Evolutionary conservation across 2,888 invertebrate genomes (phyloP), one percentile per base, ranked within the genome.

Genomic region (Antitype chi): DNA sequence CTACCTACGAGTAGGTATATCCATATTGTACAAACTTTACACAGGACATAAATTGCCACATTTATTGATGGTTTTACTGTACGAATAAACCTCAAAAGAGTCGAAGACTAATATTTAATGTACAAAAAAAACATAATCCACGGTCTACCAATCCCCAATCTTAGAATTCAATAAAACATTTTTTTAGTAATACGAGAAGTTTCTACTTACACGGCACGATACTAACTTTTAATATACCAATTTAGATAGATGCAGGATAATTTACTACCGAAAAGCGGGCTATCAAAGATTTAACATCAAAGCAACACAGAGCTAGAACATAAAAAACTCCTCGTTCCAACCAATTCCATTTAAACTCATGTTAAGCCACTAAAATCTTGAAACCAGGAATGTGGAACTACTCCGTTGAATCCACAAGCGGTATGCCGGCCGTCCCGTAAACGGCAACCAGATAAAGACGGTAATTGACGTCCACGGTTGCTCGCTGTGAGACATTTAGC

Each of bases 401-500:
- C 74, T 85, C 80, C 71, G 78, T 80, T 85, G 79, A 75, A 84
- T 81, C 82, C 76, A 79, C 81, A 85, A 85, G 84, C 86, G 81
- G 86, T 83, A 87, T 87, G 43, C 52, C 20, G 52, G 87, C 84
- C 73, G 84, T 84, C 82, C 88, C 84, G 88, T 88, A 90, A 90
- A 90, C 91, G 87, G 86, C 87, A 89, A 90, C 93, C 92, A 94
- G 94, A 94, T 93, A 93, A 89, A 90, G 90, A 90, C 90, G 87
- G 91, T 95, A 96, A 96, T 96, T 96, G 95, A 95, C 94, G 94
- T 93, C 91, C 91, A 91, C 92, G 91, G 90, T 91, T 92, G 92
- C 89, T 89, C 86, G 90, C 90, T 89, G 89, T 89, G 80, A 92
- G 91, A 93, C 93, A 95, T 95, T 94, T 93, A 94, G 92, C 92